These are phyloP conservation scores for Peromyscus melanophrys DNA, from an alignment of 2,797 vertebrate genomes.

Conservation along the genomic window DNA sequence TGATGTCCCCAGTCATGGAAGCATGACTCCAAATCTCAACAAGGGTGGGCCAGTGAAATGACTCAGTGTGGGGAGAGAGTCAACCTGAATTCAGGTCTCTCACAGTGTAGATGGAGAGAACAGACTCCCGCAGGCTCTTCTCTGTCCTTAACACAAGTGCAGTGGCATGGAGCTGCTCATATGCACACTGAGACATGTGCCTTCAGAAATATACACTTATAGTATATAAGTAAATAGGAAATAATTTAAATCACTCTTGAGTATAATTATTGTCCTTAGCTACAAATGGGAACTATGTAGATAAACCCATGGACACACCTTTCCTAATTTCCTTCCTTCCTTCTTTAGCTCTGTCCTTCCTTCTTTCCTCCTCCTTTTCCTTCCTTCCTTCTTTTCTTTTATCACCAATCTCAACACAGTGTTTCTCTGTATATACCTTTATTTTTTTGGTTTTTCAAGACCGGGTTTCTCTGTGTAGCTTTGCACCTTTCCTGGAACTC, in stretches of 20 bases:
- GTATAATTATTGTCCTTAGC: neutral
- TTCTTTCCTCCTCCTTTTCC: neutral
- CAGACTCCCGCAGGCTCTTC: neutral
- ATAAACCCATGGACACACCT: neutral
- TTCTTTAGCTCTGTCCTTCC: neutral
- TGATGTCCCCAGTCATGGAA: too few relatives aligned
- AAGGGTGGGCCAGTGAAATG: neutral
- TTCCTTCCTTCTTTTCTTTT: neutral
- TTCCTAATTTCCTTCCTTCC: neutral
- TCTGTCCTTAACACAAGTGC: neutral
- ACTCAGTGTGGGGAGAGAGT: neutral
- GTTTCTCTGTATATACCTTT: too few relatives aligned
- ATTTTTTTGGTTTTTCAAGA: too few relatives aligned
- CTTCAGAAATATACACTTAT: neutral
- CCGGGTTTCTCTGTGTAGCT: too few relatives aligned
- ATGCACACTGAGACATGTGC: neutral
- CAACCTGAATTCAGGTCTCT: neutral
- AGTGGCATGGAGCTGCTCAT: too few relatives aligned
- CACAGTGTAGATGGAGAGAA: neutral
- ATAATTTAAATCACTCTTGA: neutral
- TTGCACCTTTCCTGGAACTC: too few relatives aligned
- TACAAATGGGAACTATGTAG: neutral
- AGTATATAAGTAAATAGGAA: neutral
- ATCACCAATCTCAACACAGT: too few relatives aligned
- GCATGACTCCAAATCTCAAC: too few relatives aligned